These are phyloP conservation scores for Timandra comae DNA, from an alignment of 2,888 invertebrate genomes.

Conservation along the genomic window DNA sequence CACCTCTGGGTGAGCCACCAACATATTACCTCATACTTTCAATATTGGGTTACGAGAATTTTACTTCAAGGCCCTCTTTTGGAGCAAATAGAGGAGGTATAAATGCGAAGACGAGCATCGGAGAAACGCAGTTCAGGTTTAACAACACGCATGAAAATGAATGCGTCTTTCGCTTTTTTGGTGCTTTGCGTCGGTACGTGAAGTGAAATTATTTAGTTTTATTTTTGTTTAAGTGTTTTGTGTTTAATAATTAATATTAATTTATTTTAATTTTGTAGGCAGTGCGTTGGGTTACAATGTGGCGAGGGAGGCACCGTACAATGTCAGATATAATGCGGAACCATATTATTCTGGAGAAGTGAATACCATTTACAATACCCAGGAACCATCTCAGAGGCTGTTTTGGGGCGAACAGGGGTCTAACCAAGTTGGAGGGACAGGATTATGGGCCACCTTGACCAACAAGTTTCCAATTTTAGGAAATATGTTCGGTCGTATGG, in stretches of 20 bases:
- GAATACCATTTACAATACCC: slow-evolving; percentile 34
- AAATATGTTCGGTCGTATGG: slow-evolving; percentile 64
- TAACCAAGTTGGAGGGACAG: slow-evolving; percentile 67
- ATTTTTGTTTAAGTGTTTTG: too few species aligned
- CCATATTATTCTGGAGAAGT: slow-evolving; percentile 41
- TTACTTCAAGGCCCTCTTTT: slow-evolving; percentile 73
- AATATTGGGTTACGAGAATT: slow-evolving; percentile 76
- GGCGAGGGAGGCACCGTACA: slow-evolving; percentile 54
- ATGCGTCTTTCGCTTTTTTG: slow-evolving; percentile 50
- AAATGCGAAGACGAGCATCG: slow-evolving; percentile 67
- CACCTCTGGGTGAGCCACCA: slow-evolving; percentile 66
- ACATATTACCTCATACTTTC: slow-evolving; percentile 72
- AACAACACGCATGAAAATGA: slow-evolving; percentile 62
- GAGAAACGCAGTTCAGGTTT: slow-evolving; percentile 60
- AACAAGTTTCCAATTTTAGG: slow-evolving; percentile 65
- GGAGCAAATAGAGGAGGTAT: slow-evolving; percentile 72
- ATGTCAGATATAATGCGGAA: slow-evolving; percentile 45
- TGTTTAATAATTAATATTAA: slow-evolving; percentile 3
- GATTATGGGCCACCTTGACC: slow-evolving; percentile 58
- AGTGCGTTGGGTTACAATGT: slow-evolving; percentile 52
- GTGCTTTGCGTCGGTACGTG: slow-evolving; percentile 65
- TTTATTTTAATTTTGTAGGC: slow-evolving; percentile 45
- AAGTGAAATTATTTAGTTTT: slow-evolving; percentile 28
- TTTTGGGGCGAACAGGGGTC: slow-evolving; percentile 61
- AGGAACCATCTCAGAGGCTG: slow-evolving; percentile 58